Conservation (phyloP, 2,797 vertebrate species). For the Anniella stebbinsi region DNA sequence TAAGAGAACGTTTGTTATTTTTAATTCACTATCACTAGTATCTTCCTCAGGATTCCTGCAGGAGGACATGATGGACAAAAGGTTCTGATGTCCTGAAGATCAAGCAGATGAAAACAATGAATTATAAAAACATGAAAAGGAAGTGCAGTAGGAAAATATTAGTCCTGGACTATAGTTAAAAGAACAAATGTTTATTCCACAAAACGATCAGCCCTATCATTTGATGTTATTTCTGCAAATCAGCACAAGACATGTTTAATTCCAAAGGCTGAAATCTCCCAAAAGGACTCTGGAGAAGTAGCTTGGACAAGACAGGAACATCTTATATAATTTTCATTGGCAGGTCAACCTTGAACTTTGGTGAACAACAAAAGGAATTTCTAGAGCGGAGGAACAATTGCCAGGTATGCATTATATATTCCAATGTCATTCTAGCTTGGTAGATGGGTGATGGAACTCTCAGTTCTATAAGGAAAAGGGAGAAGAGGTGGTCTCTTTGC, state of each 20-base stretch:
- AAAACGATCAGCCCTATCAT: not conserved
- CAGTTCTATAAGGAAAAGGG: not conserved
- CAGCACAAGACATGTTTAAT: not conserved
- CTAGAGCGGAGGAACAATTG: not conserved
- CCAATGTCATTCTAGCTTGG: not conserved
- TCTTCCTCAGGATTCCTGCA: constrained; percentile 12
- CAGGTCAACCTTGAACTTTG: not conserved
- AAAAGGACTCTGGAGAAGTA: not conserved
- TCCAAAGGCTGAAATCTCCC: not conserved
- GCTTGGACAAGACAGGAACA: not conserved
- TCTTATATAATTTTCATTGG: not conserved
- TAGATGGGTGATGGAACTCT: not conserved
- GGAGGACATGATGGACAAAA: rapidly evolving
- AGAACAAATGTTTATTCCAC: not conserved
- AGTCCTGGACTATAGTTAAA: not conserved
- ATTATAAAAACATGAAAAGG: not conserved
- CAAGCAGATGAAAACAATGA: not conserved
- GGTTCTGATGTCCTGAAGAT: not conserved
- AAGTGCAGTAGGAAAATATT: constrained; percentile 15
- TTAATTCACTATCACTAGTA: constrained; percentile 4
- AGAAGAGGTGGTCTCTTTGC: no score
- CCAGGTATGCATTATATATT: not conserved
- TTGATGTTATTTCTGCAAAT: not conserved
- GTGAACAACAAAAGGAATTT: not conserved
- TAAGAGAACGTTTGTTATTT: constrained; percentile 27